Evolutionary conservation across 2,888 invertebrate genomes (phyloP), one percentile per base, ranked within the genome.

Genomic region (Sicus ferrugineus): DNA sequence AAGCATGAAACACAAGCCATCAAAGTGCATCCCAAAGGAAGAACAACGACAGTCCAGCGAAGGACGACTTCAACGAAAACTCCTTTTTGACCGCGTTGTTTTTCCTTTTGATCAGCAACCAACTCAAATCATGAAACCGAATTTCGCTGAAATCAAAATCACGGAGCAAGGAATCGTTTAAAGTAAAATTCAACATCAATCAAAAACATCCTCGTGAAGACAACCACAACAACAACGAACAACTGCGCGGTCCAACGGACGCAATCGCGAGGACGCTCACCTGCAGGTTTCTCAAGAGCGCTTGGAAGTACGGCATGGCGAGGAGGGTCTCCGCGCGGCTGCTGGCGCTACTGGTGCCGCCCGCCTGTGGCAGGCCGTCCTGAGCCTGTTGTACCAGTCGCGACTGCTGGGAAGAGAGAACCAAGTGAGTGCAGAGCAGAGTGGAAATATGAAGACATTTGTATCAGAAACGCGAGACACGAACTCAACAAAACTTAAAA

Each of bases 201-300:
- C 21, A 11, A 66, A 58, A 31, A 54, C 42, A 54, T 31, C 56
- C 42, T 63, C 42, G 50, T 67, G 58, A 61, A 28, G 64, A 63
- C 50, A 59, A 67, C 58, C 30, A 72, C 68, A 69, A 73, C 70
- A 71, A 73, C 54, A 68, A 46, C 42, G 52, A 62, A 56, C 56
- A 46, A 58, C 26, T 67, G 67, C 46, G 52, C 66, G 26, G 56
- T 65, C 56, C 65, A 67, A 28, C 30, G 52, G 31, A 1, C 14
- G 30, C 42, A 38, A 66, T 42, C 46, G 59, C 67, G 48, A 67
- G 58, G 48, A 67, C 31, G 38, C 90, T 91, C 89, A 92, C 92
- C 91, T 92, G 91, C 80, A 92, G 85, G 81, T 90, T 90, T 79
- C 89, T 88, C 81, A 92, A 88, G 78, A 92, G 87, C 81, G 88